Percentiles rank a stretch among this genome's conserved stretches.
Conservation (phyloP, 2,797 vertebrate genomes). For the Dendrocincla tyrannina region DNA sequence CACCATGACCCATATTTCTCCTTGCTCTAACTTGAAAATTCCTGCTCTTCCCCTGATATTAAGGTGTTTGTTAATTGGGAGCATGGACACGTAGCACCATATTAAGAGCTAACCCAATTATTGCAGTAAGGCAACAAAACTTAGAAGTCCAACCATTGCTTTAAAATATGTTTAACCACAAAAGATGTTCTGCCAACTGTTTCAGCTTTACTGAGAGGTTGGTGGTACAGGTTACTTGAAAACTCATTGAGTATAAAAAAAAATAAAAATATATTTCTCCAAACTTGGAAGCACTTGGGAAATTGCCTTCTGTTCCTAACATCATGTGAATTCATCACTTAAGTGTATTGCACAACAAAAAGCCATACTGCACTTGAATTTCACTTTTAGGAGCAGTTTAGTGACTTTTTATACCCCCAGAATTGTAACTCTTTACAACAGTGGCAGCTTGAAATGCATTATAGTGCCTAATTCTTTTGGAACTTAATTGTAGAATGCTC, state of each 20-base stretch:
- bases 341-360: neutral
- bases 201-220: neutral
- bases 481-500: neutral
- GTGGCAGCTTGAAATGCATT: neutral
- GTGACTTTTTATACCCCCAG: neutral
- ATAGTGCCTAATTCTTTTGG: neutral
- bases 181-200: neutral
- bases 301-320: neutral
- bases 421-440: neutral
- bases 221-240: neutral
- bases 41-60: neutral
- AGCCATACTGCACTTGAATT: neutral
- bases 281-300: neutral
- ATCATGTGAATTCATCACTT: neutral
- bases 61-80: neutral
- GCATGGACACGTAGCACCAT: accelerated
- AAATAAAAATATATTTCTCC: neutral
- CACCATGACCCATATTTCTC: neutral
- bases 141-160: neutral
- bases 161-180: neutral
- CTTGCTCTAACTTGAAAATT: neutral
- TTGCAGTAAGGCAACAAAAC: neutral
- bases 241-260: neutral
- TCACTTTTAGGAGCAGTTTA: neutral
- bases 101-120: neutral